Evolutionary conservation across 2,888 invertebrate species (phyloP).

Genomic region (Nowickia ferox): DNA sequence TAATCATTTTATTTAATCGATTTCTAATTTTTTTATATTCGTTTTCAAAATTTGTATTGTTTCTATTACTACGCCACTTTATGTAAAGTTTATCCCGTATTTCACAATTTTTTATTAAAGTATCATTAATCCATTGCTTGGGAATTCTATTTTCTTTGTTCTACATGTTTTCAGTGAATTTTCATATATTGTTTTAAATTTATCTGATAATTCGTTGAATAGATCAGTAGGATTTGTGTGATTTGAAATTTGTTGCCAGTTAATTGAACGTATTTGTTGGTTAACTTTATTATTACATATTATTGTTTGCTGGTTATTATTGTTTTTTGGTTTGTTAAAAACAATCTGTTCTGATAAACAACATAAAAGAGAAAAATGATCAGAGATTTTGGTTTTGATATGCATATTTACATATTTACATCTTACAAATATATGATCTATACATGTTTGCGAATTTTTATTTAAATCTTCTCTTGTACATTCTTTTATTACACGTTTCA

Average conservation of each 20-base stretch:
- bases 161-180: neutral
- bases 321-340: neutral
- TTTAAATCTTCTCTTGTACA: conserved; percentile 21
- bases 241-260: neutral
- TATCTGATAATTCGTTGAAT: neutral
- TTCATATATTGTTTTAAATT: neutral
- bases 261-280: neutral
- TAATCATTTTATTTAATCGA: conserved; percentile 10
- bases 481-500: neutral
- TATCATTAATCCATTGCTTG: neutral
- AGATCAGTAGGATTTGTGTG: neutral
- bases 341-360: neutral
- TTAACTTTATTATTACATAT: neutral
- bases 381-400: conserved; percentile 6
- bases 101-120: neutral
- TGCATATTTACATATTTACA: neutral
- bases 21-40: conserved; percentile 18
- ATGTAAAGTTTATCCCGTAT: conserved; percentile 26
- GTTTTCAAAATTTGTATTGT: neutral
- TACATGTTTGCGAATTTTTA: conserved; percentile 13
- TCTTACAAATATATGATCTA: conserved; percentile 16
- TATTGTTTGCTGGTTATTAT: neutral
- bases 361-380: neutral
- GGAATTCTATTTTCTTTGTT: neutral
- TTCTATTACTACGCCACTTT: conserved; percentile 12